These are phyloP conservation scores for Oncopodura yosiiana DNA, from an alignment of 1,140 invertebrate species.

Conservation along the genomic window DNA sequence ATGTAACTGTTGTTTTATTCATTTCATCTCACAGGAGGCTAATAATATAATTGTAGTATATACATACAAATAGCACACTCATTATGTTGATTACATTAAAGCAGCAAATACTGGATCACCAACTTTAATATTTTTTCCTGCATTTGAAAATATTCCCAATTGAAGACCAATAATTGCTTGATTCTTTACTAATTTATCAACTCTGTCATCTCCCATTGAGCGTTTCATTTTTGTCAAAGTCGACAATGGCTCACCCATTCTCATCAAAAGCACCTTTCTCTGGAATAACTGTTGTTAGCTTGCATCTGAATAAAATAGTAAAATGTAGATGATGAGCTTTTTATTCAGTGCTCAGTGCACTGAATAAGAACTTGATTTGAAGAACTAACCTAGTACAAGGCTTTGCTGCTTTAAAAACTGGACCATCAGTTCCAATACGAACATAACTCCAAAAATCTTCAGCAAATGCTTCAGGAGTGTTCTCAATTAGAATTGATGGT, in stretches of 20 bases:
- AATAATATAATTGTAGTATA: no score
- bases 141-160: slow-evolving; percentile 16
- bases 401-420: slow-evolving; percentile 32
- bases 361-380: slow-evolving; percentile 4
- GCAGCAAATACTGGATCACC: slow-evolving; percentile 34
- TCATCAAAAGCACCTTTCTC: slow-evolving; percentile 37
- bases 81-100: slow-evolving; percentile 26
- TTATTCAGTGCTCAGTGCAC: not conserved
- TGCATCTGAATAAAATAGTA: slow-evolving; percentile 35
- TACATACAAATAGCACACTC: no score
- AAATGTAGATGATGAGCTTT: not conserved
- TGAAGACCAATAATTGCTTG: slow-evolving; percentile 25
- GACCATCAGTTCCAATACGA: slow-evolving; percentile 33
- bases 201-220: slow-evolving; percentile 12
- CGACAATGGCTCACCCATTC: slow-evolving; percentile 38
- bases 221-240: slow-evolving; percentile 36
- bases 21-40: no score
- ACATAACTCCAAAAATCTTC: slow-evolving; percentile 37
- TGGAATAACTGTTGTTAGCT: slow-evolving; percentile 39
- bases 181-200: slow-evolving; percentile 23
- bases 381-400: slow-evolving; percentile 34
- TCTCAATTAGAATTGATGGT: slow-evolving; percentile 35
- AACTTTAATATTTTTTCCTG: slow-evolving; percentile 16
- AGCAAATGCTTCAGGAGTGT: slow-evolving; percentile 30
- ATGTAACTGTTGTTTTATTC: no score